A percentile compares a stretch with the other conserved stretches of the same genome.
Evolutionary conservation across 2,113 vertebrate genomes (phyloP).

Genomic region (Pseudopodoces humilis): DNA sequence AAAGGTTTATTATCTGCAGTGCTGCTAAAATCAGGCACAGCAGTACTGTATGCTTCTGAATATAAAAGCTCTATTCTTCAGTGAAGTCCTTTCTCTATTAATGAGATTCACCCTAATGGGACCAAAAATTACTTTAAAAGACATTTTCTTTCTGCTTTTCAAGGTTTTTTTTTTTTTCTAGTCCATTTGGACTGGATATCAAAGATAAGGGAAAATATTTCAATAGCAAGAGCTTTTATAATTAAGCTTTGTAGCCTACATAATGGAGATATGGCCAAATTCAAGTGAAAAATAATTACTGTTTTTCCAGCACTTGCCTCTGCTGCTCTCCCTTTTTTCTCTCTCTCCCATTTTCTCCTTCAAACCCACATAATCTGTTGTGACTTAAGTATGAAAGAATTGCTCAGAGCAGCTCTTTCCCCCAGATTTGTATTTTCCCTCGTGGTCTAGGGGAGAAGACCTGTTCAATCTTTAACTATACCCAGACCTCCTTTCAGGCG

Average conservation of each 20-base stretch:
- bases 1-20: constrained; percentile 37
- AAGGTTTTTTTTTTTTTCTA: constrained; percentile 23
- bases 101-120: constrained; percentile 59
- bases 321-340: neutral
- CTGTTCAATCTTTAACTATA: neutral
- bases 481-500: neutral
- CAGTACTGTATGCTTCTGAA: neutral
- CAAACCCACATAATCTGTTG: neutral
- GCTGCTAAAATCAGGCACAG: constrained; percentile 22
- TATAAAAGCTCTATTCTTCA: constrained; percentile 57
- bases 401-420: neutral
- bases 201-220: constrained; percentile 65
- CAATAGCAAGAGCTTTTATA: constrained; percentile 51
- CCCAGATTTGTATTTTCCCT: neutral
- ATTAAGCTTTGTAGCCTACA: constrained; percentile 55
- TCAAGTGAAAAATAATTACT: constrained; percentile 63
- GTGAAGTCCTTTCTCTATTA: constrained; percentile 55
- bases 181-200: constrained; percentile 57
- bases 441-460: neutral
- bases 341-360: neutral
- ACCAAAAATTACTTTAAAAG: constrained; percentile 58
- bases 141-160: constrained; percentile 59
- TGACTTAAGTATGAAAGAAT: neutral
- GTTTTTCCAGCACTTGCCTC: constrained; percentile 20
- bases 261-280: constrained; percentile 55